phyloP scores from a whole-genome alignment of 2,888 invertebrate genomes.

The Hyposoter didymator region DNA sequence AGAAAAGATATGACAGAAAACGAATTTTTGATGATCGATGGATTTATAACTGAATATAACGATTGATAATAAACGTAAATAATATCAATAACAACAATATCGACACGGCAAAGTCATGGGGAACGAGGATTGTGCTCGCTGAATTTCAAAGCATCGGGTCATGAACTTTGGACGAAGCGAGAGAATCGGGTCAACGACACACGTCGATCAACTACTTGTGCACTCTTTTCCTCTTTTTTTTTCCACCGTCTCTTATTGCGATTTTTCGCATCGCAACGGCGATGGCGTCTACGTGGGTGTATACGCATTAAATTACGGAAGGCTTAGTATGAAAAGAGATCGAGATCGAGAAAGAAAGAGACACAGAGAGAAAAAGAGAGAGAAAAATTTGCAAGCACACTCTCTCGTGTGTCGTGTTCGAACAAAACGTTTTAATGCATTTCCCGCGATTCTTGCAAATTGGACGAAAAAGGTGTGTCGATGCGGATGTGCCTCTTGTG shows the following conservation, averaged over 20 bases:
- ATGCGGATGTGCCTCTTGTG: slow-evolving; percentile 64
- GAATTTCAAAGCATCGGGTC: slow-evolving; percentile 44
- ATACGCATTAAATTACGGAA: slow-evolving; percentile 24
- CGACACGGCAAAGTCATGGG: not conserved
- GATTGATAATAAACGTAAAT: not conserved
- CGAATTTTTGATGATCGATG: not conserved
- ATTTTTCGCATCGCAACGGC: slow-evolving; percentile 22
- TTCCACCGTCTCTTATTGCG: slow-evolving; percentile 16
- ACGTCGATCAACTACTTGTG: slow-evolving; percentile 33
- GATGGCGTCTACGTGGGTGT: slow-evolving; percentile 30
- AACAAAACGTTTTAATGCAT: slow-evolving; percentile 36
- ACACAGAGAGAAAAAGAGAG: not conserved
- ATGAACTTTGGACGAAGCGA: slow-evolving; percentile 42
- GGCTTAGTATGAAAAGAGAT: slow-evolving; percentile 4
- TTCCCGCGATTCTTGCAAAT: slow-evolving; percentile 34
- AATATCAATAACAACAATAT: slow-evolving; percentile 8
- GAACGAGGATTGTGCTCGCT: slow-evolving; percentile 21
- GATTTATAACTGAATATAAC: not conserved
- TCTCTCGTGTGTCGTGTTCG: not conserved
- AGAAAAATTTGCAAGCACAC: not conserved
- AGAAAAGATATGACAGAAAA: not conserved
- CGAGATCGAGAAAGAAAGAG: not conserved
- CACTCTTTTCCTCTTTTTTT: slow-evolving; percentile 19
- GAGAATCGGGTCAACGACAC: slow-evolving; percentile 62
- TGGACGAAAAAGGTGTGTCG: slow-evolving; percentile 58